Evolutionary conservation across 2,888 invertebrate species (phyloP), one percentile per base, ranked within the genome.

Genomic region (Eristalis tenax): DNA sequence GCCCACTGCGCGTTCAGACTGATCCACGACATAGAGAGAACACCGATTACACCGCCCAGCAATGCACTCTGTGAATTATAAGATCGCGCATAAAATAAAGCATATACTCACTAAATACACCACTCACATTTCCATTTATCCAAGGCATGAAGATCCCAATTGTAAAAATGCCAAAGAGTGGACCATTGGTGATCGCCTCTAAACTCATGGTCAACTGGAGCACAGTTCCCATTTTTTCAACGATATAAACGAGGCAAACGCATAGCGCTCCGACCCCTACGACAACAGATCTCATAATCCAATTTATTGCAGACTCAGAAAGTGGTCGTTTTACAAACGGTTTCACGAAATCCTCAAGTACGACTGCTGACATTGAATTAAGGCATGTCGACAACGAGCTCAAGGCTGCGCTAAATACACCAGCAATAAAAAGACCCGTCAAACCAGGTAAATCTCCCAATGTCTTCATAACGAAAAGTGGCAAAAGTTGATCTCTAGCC

Each of bases 361-460:
- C 95, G 0, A 96, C 96, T 0, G 97, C 96, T 0, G 96, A 95
- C 94, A 97, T 95, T 0, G 96, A 96, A 91, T 97, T 97, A 38
- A 97, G 92, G 81, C 96, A 96, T 18, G 96, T 96, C 23, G 96
- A 96, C 26, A 97, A 93, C 0, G 97, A 96, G 91, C 96, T 96
- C 6, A 98, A 93, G 11, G 98, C 97, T 22, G 98, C 98, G 93
- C 97, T 97, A 90, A 98, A 98, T 1, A 98, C 96, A 40, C 98
- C 97, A 35, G 98, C 97, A 0, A 98, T 96, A 91, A 98, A 98
- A 35, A 98, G 93, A 5, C 98, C 98, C 0, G 97, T 96, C 89
- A 98, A 93, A 2, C 98, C 98, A 0, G 96, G 96, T 91, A 95
- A 94, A 59, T 95, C 94, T 0, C 96, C 95, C 43, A 98, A 92